Evolutionary conservation across 2,888 invertebrate genomes (phyloP).

Genomic region (Zygaena filipendulae): DNA sequence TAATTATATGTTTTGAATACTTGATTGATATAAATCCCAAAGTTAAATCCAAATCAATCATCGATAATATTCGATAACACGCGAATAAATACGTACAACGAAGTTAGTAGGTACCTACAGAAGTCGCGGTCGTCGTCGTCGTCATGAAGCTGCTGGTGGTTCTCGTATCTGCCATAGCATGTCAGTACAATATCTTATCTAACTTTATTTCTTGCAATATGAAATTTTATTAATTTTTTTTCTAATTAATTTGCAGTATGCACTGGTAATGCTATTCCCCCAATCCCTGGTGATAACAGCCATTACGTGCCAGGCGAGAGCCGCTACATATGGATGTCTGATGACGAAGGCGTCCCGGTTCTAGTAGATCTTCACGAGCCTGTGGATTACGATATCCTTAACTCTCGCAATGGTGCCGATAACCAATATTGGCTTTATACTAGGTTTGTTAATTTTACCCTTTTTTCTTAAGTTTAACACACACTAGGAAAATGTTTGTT

Average conservation of each 20-base stretch:
- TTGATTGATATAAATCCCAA: no score
- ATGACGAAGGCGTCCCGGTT: constrained; percentile 36
- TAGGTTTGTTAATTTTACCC: constrained; percentile 22
- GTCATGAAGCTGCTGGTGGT: constrained; percentile 30
- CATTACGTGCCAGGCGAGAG: constrained; percentile 51
- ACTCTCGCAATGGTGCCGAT: constrained; percentile 35
- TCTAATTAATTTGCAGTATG: constrained; percentile 27
- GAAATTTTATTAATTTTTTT: background rate
- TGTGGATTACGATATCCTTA: constrained; percentile 22
- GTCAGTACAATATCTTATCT: constrained; percentile 22
- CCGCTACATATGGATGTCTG: constrained; percentile 54
- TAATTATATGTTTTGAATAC: no score
- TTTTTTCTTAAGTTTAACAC: background rate
- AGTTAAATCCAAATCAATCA: no score
- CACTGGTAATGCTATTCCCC: constrained; percentile 27
- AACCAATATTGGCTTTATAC: constrained; percentile 45
- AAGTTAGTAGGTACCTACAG: no score
- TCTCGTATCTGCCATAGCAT: constrained; percentile 22
- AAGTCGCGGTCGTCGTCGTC: no score
- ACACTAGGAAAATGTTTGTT: background rate
- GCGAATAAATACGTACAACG: no score
- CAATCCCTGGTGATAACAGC: constrained; percentile 45
- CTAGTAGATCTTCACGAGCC: constrained; percentile 39
- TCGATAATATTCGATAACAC: no score
- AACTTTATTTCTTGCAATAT: background rate